phyloP scores from a whole-genome alignment of 2,888 invertebrate species.

The Spisula subtruncata region DNA sequence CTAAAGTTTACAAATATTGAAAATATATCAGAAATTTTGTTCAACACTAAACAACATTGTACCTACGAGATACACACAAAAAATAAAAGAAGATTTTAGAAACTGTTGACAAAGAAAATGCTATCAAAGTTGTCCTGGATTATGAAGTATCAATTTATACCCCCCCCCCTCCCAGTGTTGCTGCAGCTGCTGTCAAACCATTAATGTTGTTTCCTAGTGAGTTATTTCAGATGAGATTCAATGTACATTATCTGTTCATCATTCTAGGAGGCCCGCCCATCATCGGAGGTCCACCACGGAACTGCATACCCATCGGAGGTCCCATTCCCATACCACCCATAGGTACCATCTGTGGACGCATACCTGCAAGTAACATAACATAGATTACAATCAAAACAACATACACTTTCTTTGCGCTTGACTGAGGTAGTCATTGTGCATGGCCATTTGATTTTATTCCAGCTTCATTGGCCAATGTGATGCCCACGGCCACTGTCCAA shows the following conservation, averaged over 20 bases:
- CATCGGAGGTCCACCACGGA: slow-evolving; percentile 76
- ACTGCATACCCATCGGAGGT: slow-evolving; percentile 74
- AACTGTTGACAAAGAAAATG: background rate
- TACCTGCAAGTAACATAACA: slow-evolving; percentile 14
- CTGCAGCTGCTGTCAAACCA: background rate
- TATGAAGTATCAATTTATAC: no score
- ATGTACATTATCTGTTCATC: slow-evolving; percentile 66
- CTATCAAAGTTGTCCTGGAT: background rate
- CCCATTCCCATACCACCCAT: slow-evolving; percentile 78
- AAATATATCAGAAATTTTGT: no score
- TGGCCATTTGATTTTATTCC: no score
- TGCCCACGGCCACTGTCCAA: no score
- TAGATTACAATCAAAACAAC: no score
- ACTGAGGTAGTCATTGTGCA: no score
- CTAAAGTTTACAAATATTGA: no score
- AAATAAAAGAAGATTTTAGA: background rate
- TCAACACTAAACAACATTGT: no score
- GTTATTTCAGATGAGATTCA: background rate
- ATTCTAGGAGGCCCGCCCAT: slow-evolving; percentile 74
- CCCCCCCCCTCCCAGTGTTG: no score
- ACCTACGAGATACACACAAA: no score
- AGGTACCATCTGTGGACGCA: slow-evolving; percentile 46
- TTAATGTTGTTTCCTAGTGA: background rate
- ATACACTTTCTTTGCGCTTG: no score
- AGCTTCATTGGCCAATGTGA: no score